A percentile compares a stretch with the other conserved stretches of the same genome.
Conservation (phyloP, 1,140 invertebrate genomes). For the Pseudomyrmex concolor region DNA sequence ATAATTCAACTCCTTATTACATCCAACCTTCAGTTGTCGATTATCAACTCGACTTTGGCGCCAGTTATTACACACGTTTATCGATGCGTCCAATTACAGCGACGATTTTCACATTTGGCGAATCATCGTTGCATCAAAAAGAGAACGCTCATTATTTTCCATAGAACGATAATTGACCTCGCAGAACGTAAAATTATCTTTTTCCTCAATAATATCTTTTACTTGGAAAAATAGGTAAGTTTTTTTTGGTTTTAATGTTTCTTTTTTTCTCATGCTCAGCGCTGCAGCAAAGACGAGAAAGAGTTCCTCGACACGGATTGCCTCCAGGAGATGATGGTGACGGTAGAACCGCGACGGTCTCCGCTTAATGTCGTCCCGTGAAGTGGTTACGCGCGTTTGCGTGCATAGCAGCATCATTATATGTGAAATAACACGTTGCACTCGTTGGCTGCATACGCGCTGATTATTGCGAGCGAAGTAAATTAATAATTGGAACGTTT, state of each 20-base stretch:
- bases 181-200: background rate
- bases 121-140: constrained; percentile 31
- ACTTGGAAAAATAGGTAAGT: background rate
- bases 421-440: constrained; percentile 73
- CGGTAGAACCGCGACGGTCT: background rate
- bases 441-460: constrained; percentile 58
- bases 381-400: constrained; percentile 53
- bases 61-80: constrained; percentile 50
- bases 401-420: constrained; percentile 69
- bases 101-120: constrained; percentile 53
- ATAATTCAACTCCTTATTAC: constrained; percentile 40
- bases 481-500: constrained; percentile 78
- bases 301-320: constrained; percentile 23
- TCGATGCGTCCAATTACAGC: constrained; percentile 44
- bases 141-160: constrained; percentile 40
- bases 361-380: constrained; percentile 42
- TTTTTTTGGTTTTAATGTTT: background rate
- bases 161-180: background rate
- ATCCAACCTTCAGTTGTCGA: constrained; percentile 14
- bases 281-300: background rate
- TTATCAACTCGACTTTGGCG: background rate
- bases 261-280: background rate
- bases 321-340: constrained; percentile 8
- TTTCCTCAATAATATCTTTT: background rate
- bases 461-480: constrained; percentile 73